Base-by-base conservation (phyloP, 2,888 invertebrate species). In the Catocala fraxini region DNA sequence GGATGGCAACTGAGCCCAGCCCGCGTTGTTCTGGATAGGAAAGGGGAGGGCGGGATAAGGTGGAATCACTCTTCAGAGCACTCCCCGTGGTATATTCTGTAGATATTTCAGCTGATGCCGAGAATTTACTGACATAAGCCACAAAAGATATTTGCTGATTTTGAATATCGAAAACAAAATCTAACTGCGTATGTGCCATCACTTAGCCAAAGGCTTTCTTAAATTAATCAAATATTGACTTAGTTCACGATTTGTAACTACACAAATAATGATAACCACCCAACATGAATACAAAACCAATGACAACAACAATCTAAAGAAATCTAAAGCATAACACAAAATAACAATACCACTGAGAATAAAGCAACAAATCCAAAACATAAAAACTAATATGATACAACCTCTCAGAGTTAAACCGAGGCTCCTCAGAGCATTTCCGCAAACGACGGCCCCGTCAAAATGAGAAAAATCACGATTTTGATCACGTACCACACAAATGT, bases 391-490 rank as follows among this genome's bases (percentile, higher is more conserved):
- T 75, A 68, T 57, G 65, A 71, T 67, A 58, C 73, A 70, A 60
- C 60, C 63, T 72, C 64, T 59, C 59, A 49, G 43, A 65, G 59
- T 57, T 57, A 64, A 72, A 68, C 60, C 59, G 68, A 65, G 51
- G 48, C 49, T 52, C 55, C 48, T 68, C 57, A 51, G 53, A 69
- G 63, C 58, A 51, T 39, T 59, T 68, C 68, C 67, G 51, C 70
- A 75, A 73, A 77, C 70, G 73, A 71, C 67, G 59, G 54, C 59
- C 60, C 66, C 71, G 73, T 76, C 76, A 78, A 81, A 82, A 82
- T 83, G 77, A 79, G 73, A 71, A 76, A 79, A 75, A 80, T 84
- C 78, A 63, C 59, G 65, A 84, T 83, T 79, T 77, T 48, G 67
- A 78, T 76, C 83, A 84, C 83, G 84, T 84, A 70, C 69, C 11